Evolutionary conservation across 2,113 vertebrate genomes (phyloP).

Genomic region (Megaceryle maxima): DNA sequence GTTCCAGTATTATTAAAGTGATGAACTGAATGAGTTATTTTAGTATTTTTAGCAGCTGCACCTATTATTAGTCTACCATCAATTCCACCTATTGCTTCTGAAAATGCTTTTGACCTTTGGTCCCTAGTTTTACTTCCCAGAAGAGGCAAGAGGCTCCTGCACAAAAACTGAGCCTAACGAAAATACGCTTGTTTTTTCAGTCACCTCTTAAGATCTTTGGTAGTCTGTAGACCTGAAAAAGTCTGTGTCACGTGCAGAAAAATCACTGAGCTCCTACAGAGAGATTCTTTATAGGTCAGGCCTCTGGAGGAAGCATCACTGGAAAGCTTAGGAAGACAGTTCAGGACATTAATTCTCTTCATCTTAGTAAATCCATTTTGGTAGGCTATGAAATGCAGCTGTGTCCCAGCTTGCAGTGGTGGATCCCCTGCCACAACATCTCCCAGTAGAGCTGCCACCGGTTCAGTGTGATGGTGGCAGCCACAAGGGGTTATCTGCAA

Average conservation of each 20-base stretch:
- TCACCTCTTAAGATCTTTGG: neutral
- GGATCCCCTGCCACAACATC: neutral
- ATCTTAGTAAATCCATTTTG: neutral
- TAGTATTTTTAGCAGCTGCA: neutral
- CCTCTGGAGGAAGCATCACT: neutral
- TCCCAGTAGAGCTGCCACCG: neutral
- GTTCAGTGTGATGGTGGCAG: neutral
- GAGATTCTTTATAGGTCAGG: neutral
- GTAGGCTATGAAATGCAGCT: neutral
- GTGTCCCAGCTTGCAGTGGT: fast-evolving
- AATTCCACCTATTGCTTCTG: neutral
- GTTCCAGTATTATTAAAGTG: neutral
- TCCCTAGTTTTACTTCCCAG: neutral
- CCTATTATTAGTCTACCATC: neutral
- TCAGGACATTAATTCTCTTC: neutral
- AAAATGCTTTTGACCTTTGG: neutral
- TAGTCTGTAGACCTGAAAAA: neutral
- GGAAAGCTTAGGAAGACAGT: neutral
- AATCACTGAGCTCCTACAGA: neutral
- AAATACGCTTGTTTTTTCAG: neutral
- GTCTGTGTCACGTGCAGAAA: neutral
- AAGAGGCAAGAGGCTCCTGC: neutral
- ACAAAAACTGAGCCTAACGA: neutral
- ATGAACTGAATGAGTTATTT: neutral
- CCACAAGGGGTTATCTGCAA: too few relatives aligned